phyloP scores from a whole-genome alignment of 2,888 invertebrate species.

The Drosophila seclusa region DNA sequence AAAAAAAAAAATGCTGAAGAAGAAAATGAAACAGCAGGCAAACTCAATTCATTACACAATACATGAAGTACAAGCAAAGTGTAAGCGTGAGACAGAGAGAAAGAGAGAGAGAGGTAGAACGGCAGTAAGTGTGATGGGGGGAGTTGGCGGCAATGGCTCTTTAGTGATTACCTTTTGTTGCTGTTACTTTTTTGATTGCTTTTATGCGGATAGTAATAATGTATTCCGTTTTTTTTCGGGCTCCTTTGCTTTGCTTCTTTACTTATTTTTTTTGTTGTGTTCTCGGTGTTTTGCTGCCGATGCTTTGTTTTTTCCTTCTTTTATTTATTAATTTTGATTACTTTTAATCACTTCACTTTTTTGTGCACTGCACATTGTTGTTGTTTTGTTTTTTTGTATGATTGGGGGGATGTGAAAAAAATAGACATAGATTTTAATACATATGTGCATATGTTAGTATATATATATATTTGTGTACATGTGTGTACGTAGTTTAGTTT shows the following conservation, averaged over 20 bases:
- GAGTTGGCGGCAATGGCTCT: constrained; percentile 36
- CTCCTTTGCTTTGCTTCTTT: constrained; percentile 27
- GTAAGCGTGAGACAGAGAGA: background rate
- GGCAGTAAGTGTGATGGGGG: background rate
- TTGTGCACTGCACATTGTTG: constrained; percentile 51
- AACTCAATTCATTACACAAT: constrained; percentile 81
- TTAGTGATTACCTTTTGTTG: constrained; percentile 61
- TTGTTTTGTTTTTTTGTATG: background rate
- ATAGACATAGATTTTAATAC: constrained; percentile 8
- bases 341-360: constrained; percentile 64
- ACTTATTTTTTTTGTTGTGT: constrained; percentile 31
- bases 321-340: constrained; percentile 25
- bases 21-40: constrained; percentile 29
- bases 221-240: constrained; percentile 42
- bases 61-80: constrained; percentile 38
- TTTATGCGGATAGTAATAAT: constrained; percentile 53
- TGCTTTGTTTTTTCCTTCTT: constrained; percentile 12
- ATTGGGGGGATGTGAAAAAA: background rate
- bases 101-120: background rate
- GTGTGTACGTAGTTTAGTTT: constrained; percentile 4
- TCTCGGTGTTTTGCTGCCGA: constrained; percentile 35
- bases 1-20: constrained; percentile 15
- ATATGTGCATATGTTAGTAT: constrained; percentile 2
- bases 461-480: constrained; percentile 14
- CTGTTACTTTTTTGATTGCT: constrained; percentile 64